These are phyloP conservation scores for Pelobates fuscus DNA, from an alignment of 2,113 vertebrate species.

Conservation along the genomic window DNA sequence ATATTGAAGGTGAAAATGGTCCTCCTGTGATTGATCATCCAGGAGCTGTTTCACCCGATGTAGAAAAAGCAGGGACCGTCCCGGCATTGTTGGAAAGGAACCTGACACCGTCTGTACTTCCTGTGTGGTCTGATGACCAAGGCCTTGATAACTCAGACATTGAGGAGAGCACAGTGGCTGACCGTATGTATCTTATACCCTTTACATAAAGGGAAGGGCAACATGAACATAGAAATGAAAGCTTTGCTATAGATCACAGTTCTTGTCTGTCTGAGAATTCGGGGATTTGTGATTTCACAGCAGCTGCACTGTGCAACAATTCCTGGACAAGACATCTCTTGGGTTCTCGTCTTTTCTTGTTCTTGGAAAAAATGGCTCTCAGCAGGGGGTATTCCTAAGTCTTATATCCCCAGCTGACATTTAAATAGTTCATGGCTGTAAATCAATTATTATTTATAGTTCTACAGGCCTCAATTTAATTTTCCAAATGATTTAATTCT, in stretches of 20 bases:
- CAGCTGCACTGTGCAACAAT: too few relatives aligned
- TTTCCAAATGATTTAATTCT: too few relatives aligned
- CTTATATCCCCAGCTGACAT: too few relatives aligned
- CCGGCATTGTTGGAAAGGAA: conserved; percentile 60
- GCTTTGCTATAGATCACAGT: background rate
- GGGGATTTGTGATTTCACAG: too few relatives aligned
- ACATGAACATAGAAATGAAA: background rate
- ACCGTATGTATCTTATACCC: conserved; percentile 74
- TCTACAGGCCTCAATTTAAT: too few relatives aligned
- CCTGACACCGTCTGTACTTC: conserved; percentile 62
- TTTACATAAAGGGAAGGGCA: background rate
- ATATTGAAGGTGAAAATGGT: conserved; percentile 66
- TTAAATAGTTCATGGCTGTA: too few relatives aligned
- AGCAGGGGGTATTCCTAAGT: too few relatives aligned
- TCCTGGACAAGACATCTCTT: too few relatives aligned
- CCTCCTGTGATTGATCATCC: conserved; percentile 67
- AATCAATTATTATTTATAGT: too few relatives aligned
- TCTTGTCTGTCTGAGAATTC: too few relatives aligned
- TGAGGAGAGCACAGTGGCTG: conserved; percentile 82
- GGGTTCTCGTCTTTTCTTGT: too few relatives aligned
- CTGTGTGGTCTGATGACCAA: conserved; percentile 80
- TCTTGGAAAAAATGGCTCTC: too few relatives aligned
- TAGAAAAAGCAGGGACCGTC: conserved; percentile 60
- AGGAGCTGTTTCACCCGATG: conserved; percentile 61
- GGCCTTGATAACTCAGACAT: conserved; percentile 90